Percentiles rank a stretch among this genome's conserved stretches.
phyloP scores from a whole-genome alignment of 2,888 invertebrate genomes.

The Nymphalis polychloros region DNA sequence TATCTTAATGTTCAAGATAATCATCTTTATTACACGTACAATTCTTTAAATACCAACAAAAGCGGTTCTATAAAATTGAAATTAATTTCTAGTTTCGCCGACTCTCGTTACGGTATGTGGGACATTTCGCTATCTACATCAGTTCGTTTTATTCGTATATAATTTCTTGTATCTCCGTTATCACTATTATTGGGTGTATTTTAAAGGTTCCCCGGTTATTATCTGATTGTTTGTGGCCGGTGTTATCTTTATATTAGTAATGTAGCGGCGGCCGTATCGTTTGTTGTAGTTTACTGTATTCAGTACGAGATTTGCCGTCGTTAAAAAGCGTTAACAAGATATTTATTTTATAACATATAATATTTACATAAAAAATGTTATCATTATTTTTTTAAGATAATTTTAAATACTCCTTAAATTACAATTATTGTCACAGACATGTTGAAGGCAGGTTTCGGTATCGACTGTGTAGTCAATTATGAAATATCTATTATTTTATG shows the following conservation, averaged over 20 bases:
- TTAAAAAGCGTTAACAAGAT: conserved; percentile 7
- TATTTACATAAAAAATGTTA: not conserved
- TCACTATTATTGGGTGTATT: conserved; percentile 25
- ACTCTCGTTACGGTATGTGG: conserved; percentile 16
- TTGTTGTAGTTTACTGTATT: conserved; percentile 22
- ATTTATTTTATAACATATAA: not conserved
- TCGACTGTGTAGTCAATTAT: no score
- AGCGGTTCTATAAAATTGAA: conserved; percentile 17
- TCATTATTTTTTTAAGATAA: not conserved
- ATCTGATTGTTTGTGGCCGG: conserved; percentile 15
- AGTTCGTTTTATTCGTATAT: conserved; percentile 3
- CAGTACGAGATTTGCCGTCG: conserved; percentile 11
- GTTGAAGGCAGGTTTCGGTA: no score
- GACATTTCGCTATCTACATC: conserved; percentile 10
- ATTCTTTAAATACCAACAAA: conserved; percentile 10
- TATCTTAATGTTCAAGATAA: conserved; percentile 19
- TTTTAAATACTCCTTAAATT: not conserved
- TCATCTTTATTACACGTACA: conserved; percentile 8
- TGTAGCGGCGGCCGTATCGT: conserved; percentile 17
- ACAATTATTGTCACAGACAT: no score
- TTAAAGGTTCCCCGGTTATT: conserved; percentile 16
- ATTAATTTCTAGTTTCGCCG: conserved; percentile 22
- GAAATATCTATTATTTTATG: no score
- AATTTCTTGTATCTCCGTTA: conserved; percentile 19
- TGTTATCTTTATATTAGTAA: conserved; percentile 25